These are phyloP conservation scores for Chaetodon trifascialis DNA, from an alignment of 2,113 vertebrate species.

Conservation along the genomic window DNA sequence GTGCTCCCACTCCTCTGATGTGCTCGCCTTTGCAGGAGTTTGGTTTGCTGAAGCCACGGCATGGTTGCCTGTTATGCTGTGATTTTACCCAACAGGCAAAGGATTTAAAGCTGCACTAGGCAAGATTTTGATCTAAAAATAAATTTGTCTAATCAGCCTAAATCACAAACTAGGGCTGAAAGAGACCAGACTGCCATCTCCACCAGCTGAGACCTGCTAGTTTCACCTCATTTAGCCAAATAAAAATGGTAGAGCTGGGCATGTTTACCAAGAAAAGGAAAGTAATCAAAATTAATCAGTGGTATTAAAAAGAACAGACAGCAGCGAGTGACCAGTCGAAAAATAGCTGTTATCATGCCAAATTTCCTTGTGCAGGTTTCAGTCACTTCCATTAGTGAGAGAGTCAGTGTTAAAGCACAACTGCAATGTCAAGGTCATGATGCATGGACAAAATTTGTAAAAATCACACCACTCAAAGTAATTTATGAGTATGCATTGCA, in stretches of 20 bases:
- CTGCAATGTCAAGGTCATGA: conserved; percentile 44
- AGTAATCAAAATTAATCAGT: conserved; percentile 3
- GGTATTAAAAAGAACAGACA: conserved; percentile 11
- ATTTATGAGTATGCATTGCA: not conserved
- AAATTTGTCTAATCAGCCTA: conserved; percentile 56
- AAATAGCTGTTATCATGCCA: not conserved
- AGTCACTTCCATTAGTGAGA: conserved; percentile 30
- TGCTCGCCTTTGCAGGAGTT: not conserved
- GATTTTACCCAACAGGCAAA: conserved; percentile 45
- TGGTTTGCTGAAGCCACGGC: conserved; percentile 17
- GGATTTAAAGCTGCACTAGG: conserved; percentile 58
- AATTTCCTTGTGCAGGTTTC: conserved; percentile 25
- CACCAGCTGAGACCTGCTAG: conserved; percentile 1
- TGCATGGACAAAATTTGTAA: conserved; percentile 12
- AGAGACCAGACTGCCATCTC: conserved; percentile 9
- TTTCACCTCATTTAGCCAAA: conserved; percentile 15
- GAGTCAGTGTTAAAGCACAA: conserved; percentile 26
- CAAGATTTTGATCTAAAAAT: conserved; percentile 65
- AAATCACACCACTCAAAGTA: not conserved
- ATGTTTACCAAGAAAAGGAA: not conserved
- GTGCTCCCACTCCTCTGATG: conserved; percentile 11
- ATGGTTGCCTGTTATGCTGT: conserved; percentile 30
- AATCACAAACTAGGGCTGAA: conserved; percentile 45
- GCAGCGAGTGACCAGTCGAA: not conserved
- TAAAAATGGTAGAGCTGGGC: not conserved